Evolutionary conservation across 2,888 invertebrate genomes (phyloP).

Genomic region (Dorcus hopei): DNA sequence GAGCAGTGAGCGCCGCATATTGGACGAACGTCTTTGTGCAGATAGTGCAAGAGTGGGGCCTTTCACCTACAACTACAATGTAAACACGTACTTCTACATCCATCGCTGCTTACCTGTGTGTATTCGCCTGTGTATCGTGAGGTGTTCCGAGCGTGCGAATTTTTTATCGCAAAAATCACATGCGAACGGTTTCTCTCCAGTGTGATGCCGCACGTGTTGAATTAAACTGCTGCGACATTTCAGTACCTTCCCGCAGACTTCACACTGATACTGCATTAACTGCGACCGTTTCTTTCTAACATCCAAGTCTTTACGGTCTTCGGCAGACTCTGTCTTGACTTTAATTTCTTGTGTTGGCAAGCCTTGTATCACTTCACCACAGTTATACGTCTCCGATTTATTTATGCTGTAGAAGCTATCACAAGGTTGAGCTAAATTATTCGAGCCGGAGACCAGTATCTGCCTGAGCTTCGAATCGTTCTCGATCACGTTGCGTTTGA

Average conservation of each 20-base stretch:
- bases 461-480: background rate
- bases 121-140: constrained; percentile 34
- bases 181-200: constrained; percentile 33
- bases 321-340: background rate
- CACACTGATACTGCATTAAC: constrained; percentile 22
- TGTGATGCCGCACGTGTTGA: constrained; percentile 32
- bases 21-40: constrained; percentile 33
- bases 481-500: background rate
- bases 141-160: constrained; percentile 34
- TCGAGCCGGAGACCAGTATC: too few relatives aligned
- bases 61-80: constrained; percentile 24
- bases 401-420: too few relatives aligned
- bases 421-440: too few relatives aligned
- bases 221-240: constrained; percentile 32
- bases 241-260: constrained; percentile 34
- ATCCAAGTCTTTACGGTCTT: background rate
- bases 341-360: background rate
- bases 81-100: background rate
- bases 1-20: constrained; percentile 27
- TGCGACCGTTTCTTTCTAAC: background rate
- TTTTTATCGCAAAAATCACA: constrained; percentile 35
- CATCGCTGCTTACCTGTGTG: constrained; percentile 32
- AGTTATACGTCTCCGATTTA: too few relatives aligned
- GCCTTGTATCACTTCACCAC: too few relatives aligned
- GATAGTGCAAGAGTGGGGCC: constrained; percentile 29